Percentiles rank a stretch among this genome's conserved stretches.
These are phyloP conservation scores for Pollenia amentaria DNA, from an alignment of 2,888 invertebrate species.

Conservation along the genomic window DNA sequence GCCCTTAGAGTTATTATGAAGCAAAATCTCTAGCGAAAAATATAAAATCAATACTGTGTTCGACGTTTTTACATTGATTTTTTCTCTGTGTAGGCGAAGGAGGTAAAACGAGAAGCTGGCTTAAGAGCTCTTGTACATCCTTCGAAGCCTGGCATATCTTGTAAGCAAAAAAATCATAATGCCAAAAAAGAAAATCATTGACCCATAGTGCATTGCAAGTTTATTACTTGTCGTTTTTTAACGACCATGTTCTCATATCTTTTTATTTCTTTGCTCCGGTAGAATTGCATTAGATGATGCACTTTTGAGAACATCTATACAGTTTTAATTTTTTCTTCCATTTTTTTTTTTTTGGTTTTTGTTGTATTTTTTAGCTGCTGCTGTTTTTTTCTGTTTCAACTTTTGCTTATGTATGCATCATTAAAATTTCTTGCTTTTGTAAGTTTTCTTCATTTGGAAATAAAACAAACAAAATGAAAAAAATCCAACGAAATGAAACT, in stretches of 20 bases:
- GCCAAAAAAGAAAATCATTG: background rate
- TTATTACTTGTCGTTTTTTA: slow-evolving; percentile 46
- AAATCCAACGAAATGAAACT: slow-evolving; percentile 45
- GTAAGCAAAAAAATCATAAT: no score
- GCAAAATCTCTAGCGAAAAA: no score
- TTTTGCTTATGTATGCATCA: slow-evolving; percentile 80
- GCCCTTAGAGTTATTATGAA: no score
- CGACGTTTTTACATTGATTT: no score
- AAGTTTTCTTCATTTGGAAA: slow-evolving; percentile 66
- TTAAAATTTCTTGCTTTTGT: slow-evolving; percentile 80
- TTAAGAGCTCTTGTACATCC: no score
- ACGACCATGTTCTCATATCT: slow-evolving; percentile 29
- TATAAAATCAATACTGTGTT: no score
- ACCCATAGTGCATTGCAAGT: slow-evolving; percentile 55
- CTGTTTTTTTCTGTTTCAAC: slow-evolving; percentile 69
- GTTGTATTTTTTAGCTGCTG: slow-evolving; percentile 79
- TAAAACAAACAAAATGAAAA: slow-evolving; percentile 57
- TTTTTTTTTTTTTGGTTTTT: slow-evolving; percentile 58
- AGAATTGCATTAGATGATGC: slow-evolving; percentile 75
- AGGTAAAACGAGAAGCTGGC: no score
- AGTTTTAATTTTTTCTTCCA: slow-evolving; percentile 79
- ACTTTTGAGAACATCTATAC: slow-evolving; percentile 78
- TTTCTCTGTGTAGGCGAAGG: no score
- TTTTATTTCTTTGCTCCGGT: slow-evolving; percentile 15
- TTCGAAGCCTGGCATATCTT: no score